Base-by-base conservation (phyloP, 92 coral and sea anemone species). In the Palythoa caribaeorum region DNA sequence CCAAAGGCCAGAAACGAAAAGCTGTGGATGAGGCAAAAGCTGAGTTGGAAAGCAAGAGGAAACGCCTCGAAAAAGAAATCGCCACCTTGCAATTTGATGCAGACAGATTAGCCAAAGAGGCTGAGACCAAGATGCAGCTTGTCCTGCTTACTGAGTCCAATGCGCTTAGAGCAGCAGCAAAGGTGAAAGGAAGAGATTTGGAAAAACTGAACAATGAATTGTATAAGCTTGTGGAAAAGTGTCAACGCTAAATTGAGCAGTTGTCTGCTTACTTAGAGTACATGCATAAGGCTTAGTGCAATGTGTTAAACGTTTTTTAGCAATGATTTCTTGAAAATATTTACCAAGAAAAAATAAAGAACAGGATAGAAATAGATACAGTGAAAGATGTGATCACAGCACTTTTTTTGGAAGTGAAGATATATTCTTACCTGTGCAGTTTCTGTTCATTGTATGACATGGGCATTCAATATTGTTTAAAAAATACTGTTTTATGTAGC, bases 61-160 rank as follows among this genome's bases (percentile, higher is more conserved):
- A 76, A 71, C 20, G 73, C 73, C 89, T 86, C 69, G 68, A 59
- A 60, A 72, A 47, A 71, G 88, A 84, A 12, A 84, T 84, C 38
- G 47, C 70, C 63, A 73, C 77, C 88, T 71, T 84, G 69, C 88
- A 84, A 71, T 76, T 71, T 84, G 88, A 84, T 84, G 88, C 79
- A 84, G 57, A 84, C 73, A 77, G 62, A 87, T 81, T 83, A 78
- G 75, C 77, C 40, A 44, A 38, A 72, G 77, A 72, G 50, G 77
- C 77, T 36, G 19, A 72, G 79, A 53, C 62, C 38, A 76, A 76
- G 62, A 76, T 52, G 38, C 79, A 76, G 60, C 79, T 76, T 76
- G 79, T 76, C 12, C 63, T 76, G 59, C 35, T 76, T 44, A 76
- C 79, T 19, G 59, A 76, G 79, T 76, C 79, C 54, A 76, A 76